These are phyloP conservation scores for Epizoanthus rinbou DNA, from an alignment of 92 coral and sea anemone species.

Conservation along the genomic window DNA sequence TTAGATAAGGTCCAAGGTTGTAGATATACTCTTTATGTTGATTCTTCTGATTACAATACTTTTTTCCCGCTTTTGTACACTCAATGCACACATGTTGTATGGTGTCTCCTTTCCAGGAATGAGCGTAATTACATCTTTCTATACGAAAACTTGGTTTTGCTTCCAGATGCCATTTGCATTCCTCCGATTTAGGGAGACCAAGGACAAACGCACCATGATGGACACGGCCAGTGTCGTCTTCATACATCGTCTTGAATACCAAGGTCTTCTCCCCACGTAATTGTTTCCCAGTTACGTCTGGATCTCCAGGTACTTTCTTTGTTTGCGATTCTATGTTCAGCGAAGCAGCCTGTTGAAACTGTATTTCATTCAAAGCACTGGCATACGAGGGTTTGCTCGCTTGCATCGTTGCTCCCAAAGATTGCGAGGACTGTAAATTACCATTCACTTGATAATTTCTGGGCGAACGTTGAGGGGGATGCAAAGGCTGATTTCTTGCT, in stretches of 20 bases:
- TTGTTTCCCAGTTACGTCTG: background rate
- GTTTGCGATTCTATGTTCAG: background rate
- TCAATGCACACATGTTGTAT: slow-evolving; percentile 45
- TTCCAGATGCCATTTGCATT: slow-evolving; percentile 26
- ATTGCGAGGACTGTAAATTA: background rate
- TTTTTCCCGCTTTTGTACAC: no score
- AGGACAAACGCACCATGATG: slow-evolving; percentile 64
- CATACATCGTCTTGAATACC: slow-evolving; percentile 16
- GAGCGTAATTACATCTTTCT: slow-evolving; percentile 47
- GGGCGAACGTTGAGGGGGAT: background rate
- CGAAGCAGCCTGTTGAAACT: background rate
- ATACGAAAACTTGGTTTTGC: background rate
- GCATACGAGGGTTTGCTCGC: background rate
- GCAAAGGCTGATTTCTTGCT: background rate
- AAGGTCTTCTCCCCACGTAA: background rate
- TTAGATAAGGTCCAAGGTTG: no score
- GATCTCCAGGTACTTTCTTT: background rate
- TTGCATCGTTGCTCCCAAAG: background rate
- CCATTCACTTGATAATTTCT: background rate
- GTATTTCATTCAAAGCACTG: background rate
- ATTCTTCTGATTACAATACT: no score
- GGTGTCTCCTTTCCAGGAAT: slow-evolving; percentile 59
- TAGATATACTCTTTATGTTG: no score
- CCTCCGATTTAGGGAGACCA: slow-evolving; percentile 52
- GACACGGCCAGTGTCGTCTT: slow-evolving; percentile 40